Evolutionary conservation across 2,888 invertebrate species (phyloP).

Genomic region (Lamellibrachia columna): DNA sequence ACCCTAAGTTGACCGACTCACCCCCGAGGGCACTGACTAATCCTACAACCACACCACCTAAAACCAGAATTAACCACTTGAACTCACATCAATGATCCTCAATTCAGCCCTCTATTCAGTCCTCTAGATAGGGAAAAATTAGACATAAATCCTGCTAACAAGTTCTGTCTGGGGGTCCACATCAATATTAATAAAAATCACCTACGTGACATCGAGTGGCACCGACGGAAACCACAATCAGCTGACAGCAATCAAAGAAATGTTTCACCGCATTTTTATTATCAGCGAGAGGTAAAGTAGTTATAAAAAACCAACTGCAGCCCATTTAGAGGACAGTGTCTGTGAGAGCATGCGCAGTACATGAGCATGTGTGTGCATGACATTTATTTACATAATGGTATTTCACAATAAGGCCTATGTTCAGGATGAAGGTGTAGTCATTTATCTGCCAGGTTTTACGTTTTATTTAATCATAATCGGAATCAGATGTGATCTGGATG

Average conservation of each 20-base stretch:
- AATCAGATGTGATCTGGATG: neutral
- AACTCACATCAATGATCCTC: neutral
- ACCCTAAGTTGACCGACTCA: neutral
- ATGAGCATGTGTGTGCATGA: neutral
- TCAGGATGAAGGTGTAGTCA: neutral
- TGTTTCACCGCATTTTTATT: neutral
- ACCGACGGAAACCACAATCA: neutral
- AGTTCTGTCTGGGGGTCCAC: neutral
- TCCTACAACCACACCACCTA: neutral
- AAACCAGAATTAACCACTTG: neutral
- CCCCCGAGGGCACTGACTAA: neutral
- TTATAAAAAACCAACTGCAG: neutral
- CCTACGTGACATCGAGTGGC: no score
- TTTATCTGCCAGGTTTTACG: neutral
- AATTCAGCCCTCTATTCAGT: neutral
- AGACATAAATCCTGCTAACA: no score
- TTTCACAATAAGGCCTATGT: neutral
- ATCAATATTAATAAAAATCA: neutral
- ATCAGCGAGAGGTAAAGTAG: neutral
- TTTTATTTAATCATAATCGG: conserved; percentile 10
- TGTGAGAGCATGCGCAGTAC: neutral
- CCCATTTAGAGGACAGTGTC: neutral
- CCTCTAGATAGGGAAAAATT: no score
- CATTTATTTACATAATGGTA: conserved; percentile 10
- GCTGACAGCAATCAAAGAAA: neutral